Conservation (phyloP, 1,140 invertebrate species). For the Macrostomum lignano region DNA sequence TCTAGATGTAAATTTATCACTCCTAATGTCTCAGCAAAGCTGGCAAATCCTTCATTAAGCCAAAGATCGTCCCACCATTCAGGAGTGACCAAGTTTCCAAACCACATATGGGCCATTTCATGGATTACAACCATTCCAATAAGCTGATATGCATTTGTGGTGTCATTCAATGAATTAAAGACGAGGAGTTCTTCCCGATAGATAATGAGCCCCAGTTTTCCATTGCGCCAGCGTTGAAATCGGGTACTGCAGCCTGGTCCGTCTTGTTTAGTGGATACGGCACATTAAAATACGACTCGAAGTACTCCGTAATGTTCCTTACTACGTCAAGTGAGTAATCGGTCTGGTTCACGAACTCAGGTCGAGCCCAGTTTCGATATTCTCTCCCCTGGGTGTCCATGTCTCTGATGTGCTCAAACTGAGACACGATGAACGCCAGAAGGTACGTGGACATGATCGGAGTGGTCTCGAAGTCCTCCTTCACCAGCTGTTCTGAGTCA, state of each 20-base stretch:
- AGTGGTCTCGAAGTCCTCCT: slow-evolving; percentile 11
- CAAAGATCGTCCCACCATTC: slow-evolving; percentile 30
- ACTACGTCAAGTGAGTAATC: slow-evolving; percentile 1
- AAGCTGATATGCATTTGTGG: slow-evolving; percentile 12
- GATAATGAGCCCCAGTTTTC: slow-evolving; percentile 41
- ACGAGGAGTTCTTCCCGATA: slow-evolving; percentile 21
- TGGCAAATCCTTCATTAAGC: slow-evolving; percentile 30
- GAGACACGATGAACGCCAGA: slow-evolving; percentile 43
- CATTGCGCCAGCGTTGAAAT: slow-evolving; percentile 61
- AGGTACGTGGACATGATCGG: slow-evolving; percentile 56
- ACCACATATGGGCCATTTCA: slow-evolving; percentile 37
- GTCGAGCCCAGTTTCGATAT: background rate
- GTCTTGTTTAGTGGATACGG: background rate
- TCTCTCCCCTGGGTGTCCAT: background rate
- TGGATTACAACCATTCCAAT: slow-evolving; percentile 26
- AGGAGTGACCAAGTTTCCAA: slow-evolving; percentile 51
- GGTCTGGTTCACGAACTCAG: too few relatives aligned
- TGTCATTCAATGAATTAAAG: too few relatives aligned
- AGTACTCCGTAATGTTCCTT: slow-evolving; percentile 1
- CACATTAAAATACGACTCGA: slow-evolving; percentile 1
- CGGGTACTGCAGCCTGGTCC: slow-evolving; percentile 45
- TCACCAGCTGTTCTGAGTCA: too few relatives aligned
- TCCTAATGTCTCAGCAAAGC: slow-evolving; percentile 20
- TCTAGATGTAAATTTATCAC: slow-evolving; percentile 38
- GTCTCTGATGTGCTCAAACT: background rate